Evolutionary conservation across 2,797 vertebrate genomes (phyloP).

Genomic region (Sorex maritimensis): DNA sequence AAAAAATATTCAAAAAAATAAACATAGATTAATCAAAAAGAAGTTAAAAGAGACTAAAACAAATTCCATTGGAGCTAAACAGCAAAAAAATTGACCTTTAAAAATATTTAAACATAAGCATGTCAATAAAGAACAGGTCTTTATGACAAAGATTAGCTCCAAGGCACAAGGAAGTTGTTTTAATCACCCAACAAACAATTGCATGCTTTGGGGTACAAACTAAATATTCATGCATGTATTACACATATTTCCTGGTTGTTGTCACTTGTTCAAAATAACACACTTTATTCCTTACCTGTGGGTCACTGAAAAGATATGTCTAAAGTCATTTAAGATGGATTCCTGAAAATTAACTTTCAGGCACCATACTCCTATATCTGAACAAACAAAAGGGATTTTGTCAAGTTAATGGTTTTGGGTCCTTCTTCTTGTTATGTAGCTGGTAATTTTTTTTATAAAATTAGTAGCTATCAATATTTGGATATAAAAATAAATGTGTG

Average conservation of each 20-base stretch:
- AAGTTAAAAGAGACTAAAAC: background rate
- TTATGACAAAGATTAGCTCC: background rate
- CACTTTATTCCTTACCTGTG: background rate
- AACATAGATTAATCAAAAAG: background rate
- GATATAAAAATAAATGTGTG: background rate
- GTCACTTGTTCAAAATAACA: background rate
- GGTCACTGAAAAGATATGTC: background rate
- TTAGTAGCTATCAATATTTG: background rate
- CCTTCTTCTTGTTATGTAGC: background rate
- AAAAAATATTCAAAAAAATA: background rate
- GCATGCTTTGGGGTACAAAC: background rate
- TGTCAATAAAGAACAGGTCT: too few relatives aligned
- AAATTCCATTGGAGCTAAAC: background rate
- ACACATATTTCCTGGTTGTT: background rate
- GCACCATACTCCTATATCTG: background rate
- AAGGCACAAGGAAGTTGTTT: background rate
- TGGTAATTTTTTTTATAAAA: background rate
- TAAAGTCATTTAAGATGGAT: background rate
- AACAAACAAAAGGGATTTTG: conserved; percentile 14
- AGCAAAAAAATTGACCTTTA: too few relatives aligned
- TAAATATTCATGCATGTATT: too few relatives aligned
- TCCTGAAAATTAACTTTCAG: conserved; percentile 4
- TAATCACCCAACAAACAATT: background rate
- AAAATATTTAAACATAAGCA: too few relatives aligned
- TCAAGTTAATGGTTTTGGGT: background rate